Evolutionary conservation across 2,888 invertebrate genomes (phyloP), one percentile per base, ranked within the genome.

Genomic region (Drosophila recens): DNA sequence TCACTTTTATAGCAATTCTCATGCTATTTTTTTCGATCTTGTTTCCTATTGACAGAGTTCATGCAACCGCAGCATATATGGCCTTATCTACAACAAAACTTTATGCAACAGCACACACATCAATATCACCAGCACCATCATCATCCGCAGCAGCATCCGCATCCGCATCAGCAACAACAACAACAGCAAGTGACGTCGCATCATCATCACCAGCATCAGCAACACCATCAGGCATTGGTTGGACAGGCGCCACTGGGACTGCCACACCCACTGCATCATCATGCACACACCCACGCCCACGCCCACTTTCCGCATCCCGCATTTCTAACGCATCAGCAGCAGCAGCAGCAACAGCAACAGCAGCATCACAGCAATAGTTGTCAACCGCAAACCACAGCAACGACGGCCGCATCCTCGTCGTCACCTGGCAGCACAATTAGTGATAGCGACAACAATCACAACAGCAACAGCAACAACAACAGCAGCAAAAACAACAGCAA

Each of bases 11-110:
- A 10, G n/a, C 13, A 9, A 15, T 15, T 30, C 15, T 30, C 4
- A 10, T 30, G n/a, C n/a, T 9, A 13, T 13, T 56, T 17, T 17
- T 15, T 33, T n/a, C 1, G 23, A 2, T 36, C n/a, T 36, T 33
- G 11, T 11, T 30, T 38, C 62, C 59, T 11, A 40, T 61, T 83
- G 72, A 33, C 87, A 93, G 93, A 93, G 89, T 92, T 93, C 87
- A 93, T 93, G 87, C 93, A 93, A 92, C 93, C 93, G 79, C 93
- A 93, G 91, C 93, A 93, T 91, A 92, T 93, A 88, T 93, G 93
- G 93, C 93, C 93, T 92, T 93, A 93, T 92, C 91, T 93, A 87
- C 93, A 93, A 90, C 93, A 93, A 84, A 93, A 92, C 89, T 93
- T 93, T 85, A 92, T 93, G 88, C 93, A 93, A 79, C 86, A 86